A percentile compares a stretch with the other conserved stretches of the same genome.
Evolutionary conservation across 2,113 vertebrate genomes (phyloP).

Genomic region (Ivindomyrus marchei): DNA sequence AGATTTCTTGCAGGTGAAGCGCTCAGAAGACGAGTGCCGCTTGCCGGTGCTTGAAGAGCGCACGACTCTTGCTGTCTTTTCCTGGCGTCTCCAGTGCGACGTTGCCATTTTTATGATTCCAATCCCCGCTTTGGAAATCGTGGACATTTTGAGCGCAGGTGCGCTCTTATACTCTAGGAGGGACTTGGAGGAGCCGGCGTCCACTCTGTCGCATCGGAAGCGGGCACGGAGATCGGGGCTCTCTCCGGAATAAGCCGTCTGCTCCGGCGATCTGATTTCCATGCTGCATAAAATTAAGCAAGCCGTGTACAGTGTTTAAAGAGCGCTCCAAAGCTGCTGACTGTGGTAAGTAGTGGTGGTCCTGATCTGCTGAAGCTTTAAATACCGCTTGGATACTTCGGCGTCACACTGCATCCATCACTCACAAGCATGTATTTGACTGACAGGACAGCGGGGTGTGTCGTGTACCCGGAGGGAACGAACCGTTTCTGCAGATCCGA

Average conservation of each 20-base stretch:
- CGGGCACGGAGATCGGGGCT: background rate
- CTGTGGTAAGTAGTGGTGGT: too few relatives aligned
- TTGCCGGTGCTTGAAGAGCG: constrained; percentile 23
- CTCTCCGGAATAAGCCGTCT: background rate
- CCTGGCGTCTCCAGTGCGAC: constrained; percentile 56
- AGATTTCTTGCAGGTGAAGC: constrained; percentile 41
- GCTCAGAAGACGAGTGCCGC: constrained; percentile 22
- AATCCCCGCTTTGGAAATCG: constrained; percentile 51
- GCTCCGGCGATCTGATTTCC: background rate
- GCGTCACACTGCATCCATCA: background rate
- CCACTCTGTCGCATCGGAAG: background rate
- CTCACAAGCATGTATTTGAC: constrained; percentile 32
- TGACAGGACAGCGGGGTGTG: constrained; percentile 26
- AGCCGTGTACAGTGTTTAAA: background rate
- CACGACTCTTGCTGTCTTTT: constrained; percentile 43
- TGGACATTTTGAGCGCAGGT: constrained; percentile 37
- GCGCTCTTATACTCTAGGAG: constrained; percentile 50
- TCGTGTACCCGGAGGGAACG: constrained; percentile 21
- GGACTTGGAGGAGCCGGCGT: constrained; percentile 38
- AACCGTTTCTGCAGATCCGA: background rate
- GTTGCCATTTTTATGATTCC: constrained; percentile 54
- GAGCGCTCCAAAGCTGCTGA: background rate
- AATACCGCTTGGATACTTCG: background rate
- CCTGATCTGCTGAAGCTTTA: background rate
- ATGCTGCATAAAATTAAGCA: background rate